Evolutionary conservation across 1,140 invertebrate genomes (phyloP).

Genomic region (Ostrea edulis): DNA sequence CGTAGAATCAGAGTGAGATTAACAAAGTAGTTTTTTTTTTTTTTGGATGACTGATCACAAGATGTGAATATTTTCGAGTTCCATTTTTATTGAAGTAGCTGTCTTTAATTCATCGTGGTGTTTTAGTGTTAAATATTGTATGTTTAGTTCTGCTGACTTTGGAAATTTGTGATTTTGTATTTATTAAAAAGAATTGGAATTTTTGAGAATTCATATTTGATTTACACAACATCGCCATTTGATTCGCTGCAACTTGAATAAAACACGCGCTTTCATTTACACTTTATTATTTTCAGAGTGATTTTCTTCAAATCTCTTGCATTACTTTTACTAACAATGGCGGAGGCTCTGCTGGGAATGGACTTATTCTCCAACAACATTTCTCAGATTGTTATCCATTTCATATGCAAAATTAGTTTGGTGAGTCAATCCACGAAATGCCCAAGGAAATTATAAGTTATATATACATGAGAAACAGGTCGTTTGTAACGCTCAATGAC

Average conservation of each 20-base stretch:
- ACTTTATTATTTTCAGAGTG: background rate
- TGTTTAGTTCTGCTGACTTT: background rate
- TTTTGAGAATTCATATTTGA: too few relatives aligned
- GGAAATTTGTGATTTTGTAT: background rate
- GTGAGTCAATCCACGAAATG: background rate
- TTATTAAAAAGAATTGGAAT: too few relatives aligned
- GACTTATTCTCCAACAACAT: background rate
- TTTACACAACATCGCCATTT: too few relatives aligned
- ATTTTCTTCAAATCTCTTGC: background rate
- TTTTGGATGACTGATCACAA: too few relatives aligned
- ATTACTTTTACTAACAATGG: background rate
- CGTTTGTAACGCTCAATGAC: background rate
- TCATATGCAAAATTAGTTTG: background rate
- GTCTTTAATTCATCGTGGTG: background rate
- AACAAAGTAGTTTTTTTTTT: too few relatives aligned
- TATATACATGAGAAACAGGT: background rate
- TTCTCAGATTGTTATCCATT: background rate
- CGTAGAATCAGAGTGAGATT: too few relatives aligned
- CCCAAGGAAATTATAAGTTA: background rate
- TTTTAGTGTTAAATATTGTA: background rate
- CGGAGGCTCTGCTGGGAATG: background rate
- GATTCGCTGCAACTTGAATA: too few relatives aligned
- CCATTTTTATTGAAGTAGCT: too few relatives aligned
- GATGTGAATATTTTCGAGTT: too few relatives aligned
- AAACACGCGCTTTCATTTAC: background rate